Conservation (phyloP, 2,888 invertebrate genomes). For the Cancer borealis region DNA sequence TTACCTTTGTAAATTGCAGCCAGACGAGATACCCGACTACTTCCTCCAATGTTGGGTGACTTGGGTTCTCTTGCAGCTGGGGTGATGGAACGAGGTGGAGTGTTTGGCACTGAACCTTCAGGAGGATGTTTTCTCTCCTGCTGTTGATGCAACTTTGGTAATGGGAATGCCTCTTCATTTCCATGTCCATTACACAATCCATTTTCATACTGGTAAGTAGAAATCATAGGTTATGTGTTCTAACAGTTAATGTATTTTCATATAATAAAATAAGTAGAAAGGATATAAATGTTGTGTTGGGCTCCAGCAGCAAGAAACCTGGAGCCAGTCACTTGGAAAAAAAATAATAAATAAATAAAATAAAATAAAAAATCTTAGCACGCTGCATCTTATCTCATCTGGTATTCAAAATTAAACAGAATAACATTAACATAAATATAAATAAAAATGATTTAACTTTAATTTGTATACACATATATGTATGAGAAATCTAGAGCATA, state of each 20-base stretch:
- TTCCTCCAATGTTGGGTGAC: not conserved
- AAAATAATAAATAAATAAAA: too few species aligned
- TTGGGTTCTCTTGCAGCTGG: not conserved
- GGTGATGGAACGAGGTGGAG: not conserved
- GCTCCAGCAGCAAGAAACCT: not conserved
- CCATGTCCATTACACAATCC: constrained; percentile 53
- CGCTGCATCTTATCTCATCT: not conserved
- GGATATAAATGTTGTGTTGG: not conserved
- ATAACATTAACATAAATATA: too few species aligned
- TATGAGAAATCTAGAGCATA: too few species aligned
- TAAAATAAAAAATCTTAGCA: not conserved
- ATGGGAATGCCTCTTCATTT: constrained; percentile 56
- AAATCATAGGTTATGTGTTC: not conserved
- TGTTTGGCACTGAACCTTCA: not conserved
- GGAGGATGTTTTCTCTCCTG: not conserved
- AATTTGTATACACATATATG: too few species aligned
- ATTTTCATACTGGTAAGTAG: constrained; percentile 54
- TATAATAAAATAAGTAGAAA: not conserved
- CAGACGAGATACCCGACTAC: constrained; percentile 65
- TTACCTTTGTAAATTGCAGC: constrained; percentile 73
- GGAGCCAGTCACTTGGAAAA: not conserved
- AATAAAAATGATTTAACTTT: too few species aligned
- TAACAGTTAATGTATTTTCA: not conserved
- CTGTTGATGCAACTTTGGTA: constrained; percentile 51
- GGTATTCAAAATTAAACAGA: too few species aligned